phyloP scores from a whole-genome alignment of 2,113 vertebrate genomes.

The Amphiprion percula region DNA sequence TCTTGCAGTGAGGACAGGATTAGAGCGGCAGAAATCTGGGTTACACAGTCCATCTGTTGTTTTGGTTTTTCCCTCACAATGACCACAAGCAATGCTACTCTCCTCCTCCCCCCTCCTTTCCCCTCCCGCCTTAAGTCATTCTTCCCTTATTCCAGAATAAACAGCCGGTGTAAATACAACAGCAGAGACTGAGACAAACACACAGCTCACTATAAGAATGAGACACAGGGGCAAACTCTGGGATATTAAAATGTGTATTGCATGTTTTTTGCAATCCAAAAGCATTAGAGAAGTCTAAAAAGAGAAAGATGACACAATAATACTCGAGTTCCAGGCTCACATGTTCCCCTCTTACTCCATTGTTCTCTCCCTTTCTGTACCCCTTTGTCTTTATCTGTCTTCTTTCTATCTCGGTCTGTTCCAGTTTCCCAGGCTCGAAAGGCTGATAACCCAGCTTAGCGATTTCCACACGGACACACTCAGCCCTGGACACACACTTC shows the following conservation, averaged over 20 bases:
- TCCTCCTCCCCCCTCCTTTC: slow-evolving; percentile 7
- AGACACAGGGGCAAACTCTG: background rate
- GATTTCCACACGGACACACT: slow-evolving; percentile 62
- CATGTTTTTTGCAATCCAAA: background rate
- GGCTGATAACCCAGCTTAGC: slow-evolving; percentile 72
- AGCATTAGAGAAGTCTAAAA: background rate
- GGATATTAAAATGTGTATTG: background rate
- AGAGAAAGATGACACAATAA: background rate
- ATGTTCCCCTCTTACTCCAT: background rate
- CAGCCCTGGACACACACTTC: slow-evolving; percentile 25
- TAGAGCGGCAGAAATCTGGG: slow-evolving; percentile 83
- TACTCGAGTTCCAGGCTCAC: background rate
- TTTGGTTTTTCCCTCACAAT: slow-evolving; percentile 71
- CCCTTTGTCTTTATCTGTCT: slow-evolving; percentile 63
- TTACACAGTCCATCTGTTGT: slow-evolving; percentile 88
- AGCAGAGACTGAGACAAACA: background rate
- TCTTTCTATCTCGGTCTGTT: slow-evolving; percentile 55
- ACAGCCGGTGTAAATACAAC: slow-evolving; percentile 50
- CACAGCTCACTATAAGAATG: background rate
- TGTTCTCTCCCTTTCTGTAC: slow-evolving; percentile 26
- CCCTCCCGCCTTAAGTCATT: slow-evolving; percentile 50
- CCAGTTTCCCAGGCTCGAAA: slow-evolving; percentile 73
- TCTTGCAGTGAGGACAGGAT: slow-evolving; percentile 84
- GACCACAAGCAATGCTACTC: slow-evolving; percentile 46
- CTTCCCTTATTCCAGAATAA: slow-evolving; percentile 50